phyloP scores from a whole-genome alignment of 2,888 invertebrate genomes.

The Zelleria hepariella region DNA sequence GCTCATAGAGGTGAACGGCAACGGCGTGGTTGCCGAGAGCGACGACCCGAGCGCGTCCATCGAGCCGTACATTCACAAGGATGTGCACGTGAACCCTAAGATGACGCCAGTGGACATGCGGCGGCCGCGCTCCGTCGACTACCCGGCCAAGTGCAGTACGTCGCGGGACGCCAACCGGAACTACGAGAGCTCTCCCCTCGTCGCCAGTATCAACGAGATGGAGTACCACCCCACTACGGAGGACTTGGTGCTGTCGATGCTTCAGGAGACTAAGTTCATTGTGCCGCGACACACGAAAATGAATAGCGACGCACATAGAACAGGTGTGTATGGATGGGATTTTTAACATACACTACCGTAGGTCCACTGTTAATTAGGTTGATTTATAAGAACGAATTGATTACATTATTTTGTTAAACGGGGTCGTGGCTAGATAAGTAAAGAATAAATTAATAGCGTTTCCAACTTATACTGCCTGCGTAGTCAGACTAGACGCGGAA shows the following conservation, averaged over 20 bases:
- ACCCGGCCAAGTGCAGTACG: constrained; percentile 28
- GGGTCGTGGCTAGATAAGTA: too few species aligned
- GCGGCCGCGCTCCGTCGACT: constrained; percentile 57
- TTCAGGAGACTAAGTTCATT: constrained; percentile 60
- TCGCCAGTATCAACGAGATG: constrained; percentile 59
- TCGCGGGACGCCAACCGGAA: constrained; percentile 40
- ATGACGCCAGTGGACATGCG: constrained; percentile 63
- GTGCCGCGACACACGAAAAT: constrained; percentile 52
- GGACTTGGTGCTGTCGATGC: constrained; percentile 61
- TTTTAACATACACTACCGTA: too few species aligned
- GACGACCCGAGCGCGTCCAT: constrained; percentile 37
- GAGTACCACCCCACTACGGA: constrained; percentile 65
- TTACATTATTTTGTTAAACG: too few species aligned
- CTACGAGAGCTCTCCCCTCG: constrained; percentile 58
- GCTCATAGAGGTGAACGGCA: constrained; percentile 53
- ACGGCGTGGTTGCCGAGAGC: constrained; percentile 27
- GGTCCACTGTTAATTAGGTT: too few species aligned
- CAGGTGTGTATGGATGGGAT: constrained; percentile 35
- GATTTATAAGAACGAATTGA: too few species aligned
- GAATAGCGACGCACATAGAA: constrained; percentile 50
- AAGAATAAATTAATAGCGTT: too few species aligned
- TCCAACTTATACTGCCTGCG: too few species aligned
- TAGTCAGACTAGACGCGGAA: too few species aligned
- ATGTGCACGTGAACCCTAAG: constrained; percentile 68
- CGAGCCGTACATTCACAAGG: constrained; percentile 64